Percentiles rank a stretch among this genome's conserved stretches.
Evolutionary conservation across 2,797 vertebrate genomes (phyloP).

Genomic region (Pithecia hirsuta): DNA sequence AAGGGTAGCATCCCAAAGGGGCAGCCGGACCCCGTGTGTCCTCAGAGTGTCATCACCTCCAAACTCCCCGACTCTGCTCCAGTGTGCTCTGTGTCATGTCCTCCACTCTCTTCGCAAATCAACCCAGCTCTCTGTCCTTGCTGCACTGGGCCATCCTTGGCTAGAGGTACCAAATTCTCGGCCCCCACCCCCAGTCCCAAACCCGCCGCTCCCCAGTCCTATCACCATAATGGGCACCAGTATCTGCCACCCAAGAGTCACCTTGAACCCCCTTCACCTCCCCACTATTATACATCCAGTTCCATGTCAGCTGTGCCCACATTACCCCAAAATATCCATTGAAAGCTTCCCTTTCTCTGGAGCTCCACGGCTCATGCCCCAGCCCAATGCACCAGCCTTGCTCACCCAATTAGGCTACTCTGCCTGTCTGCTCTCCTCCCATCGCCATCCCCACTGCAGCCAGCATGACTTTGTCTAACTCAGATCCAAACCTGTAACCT

Average conservation of each 20-base stretch:
- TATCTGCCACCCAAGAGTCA: fast-evolving
- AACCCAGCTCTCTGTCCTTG: background rate
- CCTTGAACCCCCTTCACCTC: no score
- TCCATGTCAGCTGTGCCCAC: no score
- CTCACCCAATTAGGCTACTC: background rate
- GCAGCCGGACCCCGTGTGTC: fast-evolving
- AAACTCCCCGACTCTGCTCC: background rate
- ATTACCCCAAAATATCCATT: background rate
- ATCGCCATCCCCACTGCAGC: fast-evolving
- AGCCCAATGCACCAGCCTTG: fast-evolving
- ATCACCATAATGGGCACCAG: background rate
- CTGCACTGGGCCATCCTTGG: no score
- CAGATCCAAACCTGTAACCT: background rate
- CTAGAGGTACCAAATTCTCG: background rate
- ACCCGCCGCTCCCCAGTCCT: background rate
- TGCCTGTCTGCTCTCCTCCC: background rate
- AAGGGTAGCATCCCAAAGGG: background rate
- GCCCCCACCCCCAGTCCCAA: no score
- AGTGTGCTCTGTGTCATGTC: background rate
- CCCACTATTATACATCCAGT: background rate
- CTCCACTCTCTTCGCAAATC: fast-evolving
- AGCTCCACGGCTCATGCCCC: fast-evolving
- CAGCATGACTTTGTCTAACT: background rate
- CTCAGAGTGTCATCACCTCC: fast-evolving
- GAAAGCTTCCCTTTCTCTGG: background rate